phyloP scores from a whole-genome alignment of 1,140 invertebrate species.

The Drosophila setifemur region DNA sequence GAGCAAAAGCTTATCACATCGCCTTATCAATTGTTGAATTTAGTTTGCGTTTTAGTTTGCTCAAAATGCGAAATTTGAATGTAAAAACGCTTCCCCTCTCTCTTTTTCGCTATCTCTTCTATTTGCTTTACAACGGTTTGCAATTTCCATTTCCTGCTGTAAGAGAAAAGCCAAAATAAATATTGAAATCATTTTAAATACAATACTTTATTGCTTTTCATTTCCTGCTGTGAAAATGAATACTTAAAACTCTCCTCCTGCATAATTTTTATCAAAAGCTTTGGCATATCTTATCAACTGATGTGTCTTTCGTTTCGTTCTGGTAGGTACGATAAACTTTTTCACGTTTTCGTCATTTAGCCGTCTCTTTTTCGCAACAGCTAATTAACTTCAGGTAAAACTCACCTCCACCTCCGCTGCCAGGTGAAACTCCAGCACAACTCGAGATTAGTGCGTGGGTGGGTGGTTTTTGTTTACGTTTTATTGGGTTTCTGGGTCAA shows the following conservation, averaged over 20 bases:
- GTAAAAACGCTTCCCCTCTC: neutral
- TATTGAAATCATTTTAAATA: neutral
- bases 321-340: neutral
- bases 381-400: conserved; percentile 19
- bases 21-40: conserved; percentile 50
- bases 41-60: conserved; percentile 1
- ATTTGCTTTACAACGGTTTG: conserved; percentile 32
- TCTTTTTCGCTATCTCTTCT: conserved; percentile 8
- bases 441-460: conserved; percentile 29
- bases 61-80: too few relatives aligned
- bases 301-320: conserved; percentile 21
- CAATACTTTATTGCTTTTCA: too few relatives aligned
- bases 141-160: conserved; percentile 39
- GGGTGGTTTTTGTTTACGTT: conserved; percentile 60
- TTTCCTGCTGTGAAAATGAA: conserved; percentile 22
- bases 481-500: conserved; percentile 72
- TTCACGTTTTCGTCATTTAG: neutral
- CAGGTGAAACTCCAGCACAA: conserved; percentile 2
- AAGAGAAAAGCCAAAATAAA: neutral
- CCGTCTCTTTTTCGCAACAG: neutral
- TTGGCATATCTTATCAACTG: conserved; percentile 51
- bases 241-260: neutral
- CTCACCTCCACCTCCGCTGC: neutral
- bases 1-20: conserved; percentile 38
- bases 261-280: conserved; percentile 2